phyloP scores from a whole-genome alignment of 2,888 invertebrate genomes.

The Subacronicta megacephala region DNA sequence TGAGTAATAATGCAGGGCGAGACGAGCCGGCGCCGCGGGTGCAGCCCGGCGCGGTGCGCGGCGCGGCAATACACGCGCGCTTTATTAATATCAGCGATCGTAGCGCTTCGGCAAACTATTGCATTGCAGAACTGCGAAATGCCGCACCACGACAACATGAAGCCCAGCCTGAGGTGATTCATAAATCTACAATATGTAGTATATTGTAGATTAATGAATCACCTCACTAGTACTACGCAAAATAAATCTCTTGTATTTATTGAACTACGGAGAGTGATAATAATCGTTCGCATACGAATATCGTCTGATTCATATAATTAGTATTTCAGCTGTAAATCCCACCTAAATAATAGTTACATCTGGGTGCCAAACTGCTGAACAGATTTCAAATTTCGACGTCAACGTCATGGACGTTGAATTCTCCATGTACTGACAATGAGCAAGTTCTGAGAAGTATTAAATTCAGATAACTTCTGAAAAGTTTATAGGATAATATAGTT shows the following conservation, averaged over 20 bases:
- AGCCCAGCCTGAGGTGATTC: constrained; percentile 58
- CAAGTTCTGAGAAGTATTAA: too few species aligned
- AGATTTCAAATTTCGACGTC: too few species aligned
- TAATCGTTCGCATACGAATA: too few species aligned
- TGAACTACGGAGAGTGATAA: neutral
- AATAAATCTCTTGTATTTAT: constrained; percentile 31
- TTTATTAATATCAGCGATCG: constrained; percentile 80
- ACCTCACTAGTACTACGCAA: constrained; percentile 14
- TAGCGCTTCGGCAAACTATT: constrained; percentile 58
- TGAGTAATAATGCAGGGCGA: constrained; percentile 76
- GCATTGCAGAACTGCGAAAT: constrained; percentile 40
- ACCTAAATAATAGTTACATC: too few species aligned
- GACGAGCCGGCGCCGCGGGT: constrained; percentile 77
- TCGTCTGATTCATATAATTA: too few species aligned
- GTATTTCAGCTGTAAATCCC: neutral
- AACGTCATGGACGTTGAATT: too few species aligned
- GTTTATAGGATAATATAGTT: too few species aligned
- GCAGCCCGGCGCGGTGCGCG: constrained; percentile 46
- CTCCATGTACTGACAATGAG: constrained; percentile 9
- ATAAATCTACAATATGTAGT: constrained; percentile 51
- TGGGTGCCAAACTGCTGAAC: too few species aligned
- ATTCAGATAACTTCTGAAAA: too few species aligned
- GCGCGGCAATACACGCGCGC: constrained; percentile 47
- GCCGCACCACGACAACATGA: constrained; percentile 29
- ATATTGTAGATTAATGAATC: too few species aligned